A percentile compares a stretch with the other conserved stretches of the same genome.
phyloP scores from a whole-genome alignment of 2,797 vertebrate genomes.

The Graptemys geographica region DNA sequence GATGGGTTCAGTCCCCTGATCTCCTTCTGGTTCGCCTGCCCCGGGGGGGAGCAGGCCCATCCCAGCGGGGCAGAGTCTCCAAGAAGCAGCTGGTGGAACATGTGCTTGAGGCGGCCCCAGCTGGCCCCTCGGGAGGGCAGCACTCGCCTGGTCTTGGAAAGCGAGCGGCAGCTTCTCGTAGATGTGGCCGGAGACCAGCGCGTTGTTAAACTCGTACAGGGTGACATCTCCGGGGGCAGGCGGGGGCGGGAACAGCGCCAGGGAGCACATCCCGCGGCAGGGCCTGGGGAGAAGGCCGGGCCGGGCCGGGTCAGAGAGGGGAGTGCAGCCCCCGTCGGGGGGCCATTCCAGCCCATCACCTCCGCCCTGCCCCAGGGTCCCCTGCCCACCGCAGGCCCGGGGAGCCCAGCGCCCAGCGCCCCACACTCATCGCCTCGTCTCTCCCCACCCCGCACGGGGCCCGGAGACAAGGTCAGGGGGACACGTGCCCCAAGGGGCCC shows the following conservation, averaged over 20 bases:
- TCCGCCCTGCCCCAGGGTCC: neutral
- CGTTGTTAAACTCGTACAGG: slow-evolving; percentile 91
- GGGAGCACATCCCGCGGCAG: slow-evolving; percentile 82
- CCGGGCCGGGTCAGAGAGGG: neutral
- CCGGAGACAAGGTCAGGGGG: no score
- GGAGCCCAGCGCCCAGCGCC: neutral
- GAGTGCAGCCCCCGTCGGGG: neutral
- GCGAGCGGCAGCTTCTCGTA: slow-evolving; percentile 78
- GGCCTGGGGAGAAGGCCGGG: neutral
- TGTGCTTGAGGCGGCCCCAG: neutral
- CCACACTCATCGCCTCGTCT: neutral
- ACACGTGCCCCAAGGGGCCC: no score
- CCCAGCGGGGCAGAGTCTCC: no score
- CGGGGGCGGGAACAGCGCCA: slow-evolving; percentile 88
- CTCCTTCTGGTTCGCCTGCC: no score
- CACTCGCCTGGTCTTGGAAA: slow-evolving; percentile 83
- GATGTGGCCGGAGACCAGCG: slow-evolving; percentile 82
- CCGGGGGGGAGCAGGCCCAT: neutral
- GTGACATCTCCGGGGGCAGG: slow-evolving; percentile 83
- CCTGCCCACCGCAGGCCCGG: neutral
- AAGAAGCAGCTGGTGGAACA: no score
- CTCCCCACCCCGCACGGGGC: no score
- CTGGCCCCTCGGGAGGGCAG: neutral
- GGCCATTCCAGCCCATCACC: rapidly evolving
- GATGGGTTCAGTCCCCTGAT: no score